Base-by-base conservation (phyloP, 2,113 vertebrate genomes). In the Oreotrochilus melanogaster region DNA sequence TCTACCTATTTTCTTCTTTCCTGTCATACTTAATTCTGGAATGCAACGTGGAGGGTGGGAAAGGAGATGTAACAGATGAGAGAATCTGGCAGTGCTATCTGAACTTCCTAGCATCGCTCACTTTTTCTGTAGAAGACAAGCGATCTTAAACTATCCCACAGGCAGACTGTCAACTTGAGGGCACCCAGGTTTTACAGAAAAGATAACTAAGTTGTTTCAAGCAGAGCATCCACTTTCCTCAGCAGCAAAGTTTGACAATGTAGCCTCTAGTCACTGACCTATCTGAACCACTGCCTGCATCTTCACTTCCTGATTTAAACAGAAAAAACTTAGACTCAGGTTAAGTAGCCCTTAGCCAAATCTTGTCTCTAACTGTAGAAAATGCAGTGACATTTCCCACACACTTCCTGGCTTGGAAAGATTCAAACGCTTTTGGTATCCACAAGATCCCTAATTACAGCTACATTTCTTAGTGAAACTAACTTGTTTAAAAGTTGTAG, bases 61-160 rank as follows among this genome's bases (percentile, higher is more conserved):
- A 57, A 57, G 64, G 0, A 18, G 45, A 42, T 31, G 33, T 0
- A 66, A 19, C 2, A 4, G 2, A 53, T 4, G 69, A 15, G 18
- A 8, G 64, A 24, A 6, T 3, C 76, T 74, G 80, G 4, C 22
- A 84, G 35, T 0, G 67, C 35, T 67, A 15, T 4, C 22, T 13
- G 37, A 4, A 10, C 85, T 47, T 30, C 70, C 57, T 39, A 21
- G 8, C 66, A 57, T 4, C 12, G 6, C 1, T 39, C 42, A 2
- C 45, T 65, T 69, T 25, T 18, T 65, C 69, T 33, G n/a, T 0
- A 21, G 45, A 43, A 72, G 57, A 51, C 21, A 5, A 85, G 65
- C 1, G 4, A 76, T 60, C 58, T 58, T 11, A 30, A 56, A 53
- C 10, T 1, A 13, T 42, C 53, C 87, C 73, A 6, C 4, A 8